Conservation (phyloP, 2,113 vertebrate species). For the Pollimyrus isidori region DNA sequence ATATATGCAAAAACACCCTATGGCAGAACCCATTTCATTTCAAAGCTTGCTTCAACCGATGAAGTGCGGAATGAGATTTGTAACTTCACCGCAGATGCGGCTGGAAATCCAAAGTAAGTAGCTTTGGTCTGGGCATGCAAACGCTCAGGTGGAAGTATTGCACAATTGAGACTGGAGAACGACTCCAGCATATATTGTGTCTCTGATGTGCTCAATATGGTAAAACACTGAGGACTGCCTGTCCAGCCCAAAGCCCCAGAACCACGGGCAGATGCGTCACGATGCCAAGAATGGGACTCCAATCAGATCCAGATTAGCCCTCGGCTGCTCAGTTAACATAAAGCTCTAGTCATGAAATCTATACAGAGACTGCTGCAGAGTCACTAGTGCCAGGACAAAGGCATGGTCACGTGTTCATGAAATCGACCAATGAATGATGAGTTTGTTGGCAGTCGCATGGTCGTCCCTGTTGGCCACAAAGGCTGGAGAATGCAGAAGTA, state of each 20-base stretch:
- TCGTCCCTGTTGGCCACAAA: constrained; percentile 18
- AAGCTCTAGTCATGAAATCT: background rate
- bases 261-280: background rate
- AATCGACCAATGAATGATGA: constrained; percentile 26
- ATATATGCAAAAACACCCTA: background rate
- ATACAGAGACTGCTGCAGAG: background rate
- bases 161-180: constrained; percentile 11
- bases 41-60: background rate
- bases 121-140: background rate
- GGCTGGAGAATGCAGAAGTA: background rate
- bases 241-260: background rate
- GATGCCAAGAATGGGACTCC: background rate
- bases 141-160: background rate
- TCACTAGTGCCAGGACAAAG: constrained; percentile 11
- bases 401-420: constrained; percentile 18
- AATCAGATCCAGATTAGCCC: constrained; percentile 22
- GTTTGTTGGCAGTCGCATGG: background rate
- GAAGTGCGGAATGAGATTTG: constrained; percentile 22
- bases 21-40: constrained; percentile 4
- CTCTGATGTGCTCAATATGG: background rate
- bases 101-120: background rate
- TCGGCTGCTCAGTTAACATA: constrained; percentile 4
- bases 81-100: background rate
- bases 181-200: background rate
- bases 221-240: background rate